A percentile compares a stretch with the other conserved stretches of the same genome.
Evolutionary conservation across 2,888 invertebrate genomes (phyloP).

Genomic region (Trachelus tabidus): DNA sequence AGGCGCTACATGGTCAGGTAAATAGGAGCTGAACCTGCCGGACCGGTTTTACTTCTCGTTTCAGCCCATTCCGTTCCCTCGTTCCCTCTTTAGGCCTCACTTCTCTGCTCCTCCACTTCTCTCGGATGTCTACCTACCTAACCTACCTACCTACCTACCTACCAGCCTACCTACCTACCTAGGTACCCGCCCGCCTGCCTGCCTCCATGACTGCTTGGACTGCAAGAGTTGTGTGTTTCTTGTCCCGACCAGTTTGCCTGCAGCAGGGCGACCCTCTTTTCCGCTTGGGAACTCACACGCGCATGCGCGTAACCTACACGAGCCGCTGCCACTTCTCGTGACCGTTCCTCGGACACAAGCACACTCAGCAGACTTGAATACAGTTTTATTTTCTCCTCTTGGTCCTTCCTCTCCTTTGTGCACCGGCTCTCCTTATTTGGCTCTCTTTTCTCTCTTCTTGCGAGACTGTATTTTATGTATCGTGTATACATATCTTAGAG

Average conservation of each 20-base stretch:
- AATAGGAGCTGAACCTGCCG: constrained; percentile 61
- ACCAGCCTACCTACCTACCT: neutral
- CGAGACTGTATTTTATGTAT: neutral
- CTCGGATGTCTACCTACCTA: constrained; percentile 6
- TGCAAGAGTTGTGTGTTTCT: constrained; percentile 34
- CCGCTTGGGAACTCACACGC: constrained; percentile 33
- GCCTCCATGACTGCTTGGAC: constrained; percentile 21
- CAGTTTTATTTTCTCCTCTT: constrained; percentile 1
- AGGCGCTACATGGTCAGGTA: constrained; percentile 58
- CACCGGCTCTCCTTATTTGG: constrained; percentile 51
- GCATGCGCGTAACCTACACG: neutral
- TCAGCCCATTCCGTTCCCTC: constrained; percentile 13
- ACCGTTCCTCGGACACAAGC: neutral
- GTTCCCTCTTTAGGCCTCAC: neutral
- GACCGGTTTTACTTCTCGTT: constrained; percentile 53
- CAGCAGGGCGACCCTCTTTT: constrained; percentile 41
- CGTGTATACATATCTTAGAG: neutral
- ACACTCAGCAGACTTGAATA: neutral
- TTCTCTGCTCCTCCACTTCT: neutral
- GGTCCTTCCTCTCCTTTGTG: constrained; percentile 55
- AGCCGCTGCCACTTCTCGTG: neutral
- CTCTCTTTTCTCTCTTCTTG: constrained; percentile 17
- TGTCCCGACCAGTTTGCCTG: constrained; percentile 39
- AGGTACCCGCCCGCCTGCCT: neutral
- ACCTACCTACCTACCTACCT: constrained; percentile 1